These are phyloP conservation scores for Microtus oregoni DNA, from an alignment of 2,113 vertebrate genomes.

Conservation along the genomic window DNA sequence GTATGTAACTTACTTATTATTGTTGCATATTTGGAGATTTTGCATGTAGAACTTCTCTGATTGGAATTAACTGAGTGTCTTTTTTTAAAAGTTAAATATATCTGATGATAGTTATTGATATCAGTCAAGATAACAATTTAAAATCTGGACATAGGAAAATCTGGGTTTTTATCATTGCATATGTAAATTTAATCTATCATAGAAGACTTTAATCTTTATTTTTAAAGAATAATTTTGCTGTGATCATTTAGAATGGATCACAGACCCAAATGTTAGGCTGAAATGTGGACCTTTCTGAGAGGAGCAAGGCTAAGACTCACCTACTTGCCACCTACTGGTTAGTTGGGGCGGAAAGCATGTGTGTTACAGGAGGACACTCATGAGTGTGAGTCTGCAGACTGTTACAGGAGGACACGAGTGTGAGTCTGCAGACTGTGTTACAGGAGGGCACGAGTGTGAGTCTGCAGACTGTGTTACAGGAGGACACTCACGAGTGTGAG, in stretches of 20 bases:
- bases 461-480: too few relatives aligned
- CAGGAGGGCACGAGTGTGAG: too few relatives aligned
- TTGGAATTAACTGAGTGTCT: background rate
- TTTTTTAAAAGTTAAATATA: background rate
- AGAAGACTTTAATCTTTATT: background rate
- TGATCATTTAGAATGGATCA: background rate
- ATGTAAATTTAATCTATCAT: slow-evolving; percentile 1
- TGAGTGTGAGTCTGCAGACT: too few relatives aligned
- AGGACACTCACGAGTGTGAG: too few relatives aligned
- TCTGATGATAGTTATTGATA: background rate
- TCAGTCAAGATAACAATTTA: slow-evolving; percentile 30
- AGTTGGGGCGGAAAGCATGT: background rate
- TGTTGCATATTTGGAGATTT: background rate
- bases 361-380: too few relatives aligned
- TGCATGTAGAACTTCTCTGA: slow-evolving; percentile 6
- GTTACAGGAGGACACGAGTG: too few relatives aligned
- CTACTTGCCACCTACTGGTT: background rate
- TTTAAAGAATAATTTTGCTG: background rate
- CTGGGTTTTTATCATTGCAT: background rate
- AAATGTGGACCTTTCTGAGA: slow-evolving; percentile 17
- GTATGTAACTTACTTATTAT: background rate
- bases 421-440: too few relatives aligned
- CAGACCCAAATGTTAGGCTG: background rate
- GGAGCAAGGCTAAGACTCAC: background rate
- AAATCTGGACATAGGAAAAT: slow-evolving; percentile 45